Conservation (phyloP, 2,888 invertebrate species). For the Rhagium mordax region DNA sequence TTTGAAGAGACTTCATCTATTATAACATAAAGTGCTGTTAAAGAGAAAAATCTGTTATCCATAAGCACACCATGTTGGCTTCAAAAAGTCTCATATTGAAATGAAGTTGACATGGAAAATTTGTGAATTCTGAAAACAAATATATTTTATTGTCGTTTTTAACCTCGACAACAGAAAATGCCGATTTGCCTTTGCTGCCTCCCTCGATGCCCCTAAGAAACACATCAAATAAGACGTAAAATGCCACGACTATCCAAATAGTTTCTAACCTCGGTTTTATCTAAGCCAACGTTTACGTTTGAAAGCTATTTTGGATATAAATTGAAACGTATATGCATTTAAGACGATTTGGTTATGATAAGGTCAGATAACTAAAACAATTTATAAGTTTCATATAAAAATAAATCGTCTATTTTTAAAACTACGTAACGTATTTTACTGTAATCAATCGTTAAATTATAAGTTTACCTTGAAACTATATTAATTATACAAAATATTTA, state of each 20-base stretch:
- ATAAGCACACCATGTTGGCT: too few species aligned
- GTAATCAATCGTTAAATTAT: conserved; percentile 49
- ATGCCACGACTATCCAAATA: neutral
- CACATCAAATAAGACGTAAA: neutral
- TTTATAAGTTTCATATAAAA: conserved; percentile 47
- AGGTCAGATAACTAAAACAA: conserved; percentile 37
- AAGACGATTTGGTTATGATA: conserved; percentile 15
- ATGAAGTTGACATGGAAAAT: too few species aligned
- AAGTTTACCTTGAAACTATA: conserved; percentile 44
- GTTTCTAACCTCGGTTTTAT: too few species aligned
- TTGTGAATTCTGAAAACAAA: too few species aligned
- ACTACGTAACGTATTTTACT: conserved; percentile 46
- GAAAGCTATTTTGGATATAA: neutral
- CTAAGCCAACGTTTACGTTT: neutral
- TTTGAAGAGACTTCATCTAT: too few species aligned
- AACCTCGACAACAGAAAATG: too few species aligned
- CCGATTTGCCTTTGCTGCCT: neutral
- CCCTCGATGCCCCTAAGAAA: too few species aligned
- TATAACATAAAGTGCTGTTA: too few species aligned
- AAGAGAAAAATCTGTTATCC: too few species aligned
- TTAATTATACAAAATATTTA: conserved; percentile 18
- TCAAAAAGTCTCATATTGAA: too few species aligned
- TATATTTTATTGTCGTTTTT: too few species aligned
- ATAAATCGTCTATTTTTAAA: conserved; percentile 49
- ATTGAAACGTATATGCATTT: conserved; percentile 4